phyloP scores from a whole-genome alignment of 2,888 invertebrate species.

The Spatulosminthurus flaviceps region DNA sequence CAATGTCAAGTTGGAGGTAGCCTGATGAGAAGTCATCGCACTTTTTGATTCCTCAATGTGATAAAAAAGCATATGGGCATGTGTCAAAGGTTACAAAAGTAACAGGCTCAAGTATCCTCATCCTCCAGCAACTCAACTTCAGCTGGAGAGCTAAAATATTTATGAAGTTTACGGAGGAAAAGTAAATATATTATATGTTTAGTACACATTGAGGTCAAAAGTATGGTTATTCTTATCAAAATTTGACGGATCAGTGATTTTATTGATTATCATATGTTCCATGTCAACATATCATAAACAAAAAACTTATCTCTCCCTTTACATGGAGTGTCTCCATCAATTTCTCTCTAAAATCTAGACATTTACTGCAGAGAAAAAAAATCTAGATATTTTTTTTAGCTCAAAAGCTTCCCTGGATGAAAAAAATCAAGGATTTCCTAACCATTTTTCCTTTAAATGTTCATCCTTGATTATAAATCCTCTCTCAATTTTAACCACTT shows the following conservation, averaged over 20 bases:
- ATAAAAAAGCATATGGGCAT: not conserved
- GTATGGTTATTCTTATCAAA: constrained; percentile 5
- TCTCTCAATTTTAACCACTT: not conserved
- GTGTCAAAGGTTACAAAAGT: constrained; percentile 18
- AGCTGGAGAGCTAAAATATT: no score
- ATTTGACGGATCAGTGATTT: constrained; percentile 14
- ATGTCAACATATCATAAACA: constrained; percentile 12
- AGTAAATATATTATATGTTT: not conserved
- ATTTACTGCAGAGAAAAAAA: not conserved
- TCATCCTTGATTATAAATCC: constrained; percentile 18
- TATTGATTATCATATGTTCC: not conserved
- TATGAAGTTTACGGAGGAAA: no score
- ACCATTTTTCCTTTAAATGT: not conserved
- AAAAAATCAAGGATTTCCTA: constrained; percentile 2
- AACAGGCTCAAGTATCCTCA: no score
- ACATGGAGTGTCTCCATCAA: not conserved
- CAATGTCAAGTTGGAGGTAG: not conserved
- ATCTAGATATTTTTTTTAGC: not conserved
- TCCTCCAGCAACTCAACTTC: no score
- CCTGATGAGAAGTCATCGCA: not conserved
- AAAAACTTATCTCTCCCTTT: not conserved
- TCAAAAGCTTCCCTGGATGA: not conserved
- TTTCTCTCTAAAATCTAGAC: not conserved
- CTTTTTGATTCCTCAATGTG: not conserved
- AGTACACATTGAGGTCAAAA: constrained; percentile 8